Base-by-base conservation (phyloP, 2,888 invertebrate species). In the Enchytraeus crypticus region DNA sequence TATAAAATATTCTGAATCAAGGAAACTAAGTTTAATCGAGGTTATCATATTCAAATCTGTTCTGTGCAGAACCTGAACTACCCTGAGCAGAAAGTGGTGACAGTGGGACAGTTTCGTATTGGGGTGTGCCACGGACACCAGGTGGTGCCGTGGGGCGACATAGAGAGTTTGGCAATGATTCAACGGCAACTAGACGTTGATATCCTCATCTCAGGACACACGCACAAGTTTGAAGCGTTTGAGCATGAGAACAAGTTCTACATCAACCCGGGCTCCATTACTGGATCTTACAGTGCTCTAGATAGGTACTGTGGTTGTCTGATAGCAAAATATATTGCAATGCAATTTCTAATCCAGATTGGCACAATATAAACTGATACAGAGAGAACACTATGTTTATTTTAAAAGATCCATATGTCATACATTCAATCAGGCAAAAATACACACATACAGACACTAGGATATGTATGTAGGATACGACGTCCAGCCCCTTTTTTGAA, bases 201-300 rank as follows among this genome's bases (percentile, higher is more conserved):
- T 80, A 96, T 99, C 71, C 83, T 99, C 51, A 97, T 99, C 75
- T 92, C 96, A 0, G 98, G 98, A 0, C 97, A 98, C 78, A 97
- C 97, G 0, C 98, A 99, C 80, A 89, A 91, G 73, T 97, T 97
- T 81, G 93, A 95, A 76, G 96, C 96, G 0, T 95, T 93, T 71
- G 97, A 98, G 77, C 92, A 95, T 82, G 96, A 96, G 76, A 95
- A 92, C 75, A 93, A 95, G 79, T 97, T 99, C 81, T 99, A 92
- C 79, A 95, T 99, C 59, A 98, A 99, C 81, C 98, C 98, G 3
- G 98, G 98, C 8, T 95, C 96, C 3, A 97, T 96, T 2, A 98
- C 98, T 30, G 98, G 98, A 14, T 95, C 98, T 4, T 98, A 92
- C 73, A 92, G 89, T 82, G 89, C 95, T 33, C 80, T 95, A 66